Conservation (phyloP, 2,113 vertebrate genomes). For the Dromas ardeola region DNA sequence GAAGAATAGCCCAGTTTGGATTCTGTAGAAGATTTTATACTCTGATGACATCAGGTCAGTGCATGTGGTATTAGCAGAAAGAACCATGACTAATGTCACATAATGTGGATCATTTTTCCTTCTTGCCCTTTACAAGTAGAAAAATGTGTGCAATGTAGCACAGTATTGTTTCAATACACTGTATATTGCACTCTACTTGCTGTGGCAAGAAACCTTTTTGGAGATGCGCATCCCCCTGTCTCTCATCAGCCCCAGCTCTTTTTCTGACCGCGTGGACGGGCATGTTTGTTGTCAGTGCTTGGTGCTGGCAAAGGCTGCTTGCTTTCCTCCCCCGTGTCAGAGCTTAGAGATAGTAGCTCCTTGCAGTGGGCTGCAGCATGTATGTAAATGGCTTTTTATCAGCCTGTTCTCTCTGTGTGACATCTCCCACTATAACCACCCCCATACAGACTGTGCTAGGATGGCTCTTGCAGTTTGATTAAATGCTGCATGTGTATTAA, state of each 20-base stretch:
- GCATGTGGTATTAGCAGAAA: background rate
- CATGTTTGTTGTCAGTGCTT: background rate
- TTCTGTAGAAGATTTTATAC: background rate
- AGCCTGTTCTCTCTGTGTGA: background rate
- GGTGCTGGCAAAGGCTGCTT: background rate
- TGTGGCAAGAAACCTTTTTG: background rate
- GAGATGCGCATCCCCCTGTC: background rate
- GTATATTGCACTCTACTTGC: background rate
- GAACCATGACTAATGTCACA: background rate
- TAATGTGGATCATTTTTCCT: background rate
- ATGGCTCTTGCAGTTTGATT: background rate
- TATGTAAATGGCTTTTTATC: constrained; percentile 29
- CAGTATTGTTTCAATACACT: background rate
- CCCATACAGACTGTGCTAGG: background rate
- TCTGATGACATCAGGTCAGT: background rate
- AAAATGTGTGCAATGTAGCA: background rate
- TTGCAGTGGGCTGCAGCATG: background rate
- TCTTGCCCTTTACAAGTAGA: background rate
- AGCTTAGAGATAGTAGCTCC: background rate
- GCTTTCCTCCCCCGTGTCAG: background rate
- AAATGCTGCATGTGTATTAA: background rate
- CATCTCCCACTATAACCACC: background rate
- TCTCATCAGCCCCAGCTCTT: background rate
- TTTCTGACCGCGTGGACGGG: background rate
- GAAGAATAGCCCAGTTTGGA: background rate